Base-by-base conservation (phyloP, 1,140 invertebrate genomes). In the Condylostylus longicornis region DNA sequence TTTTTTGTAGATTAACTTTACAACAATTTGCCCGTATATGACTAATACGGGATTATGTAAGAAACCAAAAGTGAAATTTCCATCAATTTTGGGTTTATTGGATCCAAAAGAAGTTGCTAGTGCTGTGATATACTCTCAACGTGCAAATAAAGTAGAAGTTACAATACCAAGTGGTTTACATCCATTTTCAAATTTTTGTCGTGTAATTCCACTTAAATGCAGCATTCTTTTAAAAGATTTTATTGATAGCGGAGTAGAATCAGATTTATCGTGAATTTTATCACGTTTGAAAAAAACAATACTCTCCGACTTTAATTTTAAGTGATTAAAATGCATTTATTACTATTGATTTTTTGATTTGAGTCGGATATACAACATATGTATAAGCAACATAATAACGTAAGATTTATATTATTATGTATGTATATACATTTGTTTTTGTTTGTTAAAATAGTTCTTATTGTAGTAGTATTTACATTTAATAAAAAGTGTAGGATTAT, bases 11-110 rank as follows among this genome's bases (percentile, higher is more conserved):
- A 75, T 90, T n/a, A 72, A 81, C 47, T 69, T 82, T 27, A 90
- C 86, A 0, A 71, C 72, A 0, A 74, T 89, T 38, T 88, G 72
- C 53, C 85, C 85, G 0, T 84, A 77, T 48, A 80, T 83, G 56
- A 79, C 87, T 4, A 75, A 85, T 49, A 90, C 85, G 1, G 83
- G 84, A 2, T 63, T 90, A 1, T 82, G 82, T 47, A 77, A 85
- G 48, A 75, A 77, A 40, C 78, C 81, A 0, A 74, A 66, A 49
- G 74, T 82, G 22, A 77, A 75, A 48, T 83, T 83, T 56, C 71
- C 77, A 0, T 65, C 58, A n/a, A 43, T 82, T 23, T 67, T 82
- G 63, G 65, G 69, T 27, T 61, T 84, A 30, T 61, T 81, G 14
- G 61, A 73, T 33, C 69, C 78, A 0, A 62, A 75, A 38, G 62